phyloP scores from a whole-genome alignment of 2,888 invertebrate genomes.

The Oxystoma pomonae region DNA sequence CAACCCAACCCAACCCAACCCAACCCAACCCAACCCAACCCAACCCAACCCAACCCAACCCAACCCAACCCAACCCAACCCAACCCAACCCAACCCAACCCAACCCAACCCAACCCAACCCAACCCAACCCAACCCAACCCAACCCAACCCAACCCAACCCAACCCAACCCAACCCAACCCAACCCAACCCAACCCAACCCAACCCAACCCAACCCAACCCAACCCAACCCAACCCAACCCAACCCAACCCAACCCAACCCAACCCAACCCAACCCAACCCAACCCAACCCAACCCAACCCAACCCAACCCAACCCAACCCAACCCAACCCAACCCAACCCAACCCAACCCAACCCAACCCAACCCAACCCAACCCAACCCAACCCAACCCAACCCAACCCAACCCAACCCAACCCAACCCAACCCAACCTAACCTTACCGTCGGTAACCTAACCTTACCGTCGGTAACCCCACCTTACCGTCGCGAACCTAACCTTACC shows the following conservation, averaged over 20 bases:
- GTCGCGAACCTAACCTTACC: conserved; percentile 9
- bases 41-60: conserved; percentile 1
- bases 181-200: conserved; percentile 18
- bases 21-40: conserved; percentile 9
- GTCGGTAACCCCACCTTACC: conserved; percentile 9
- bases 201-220: conserved; percentile 20
- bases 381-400: conserved; percentile 9
- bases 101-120: conserved; percentile 19
- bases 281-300: conserved; percentile 19
- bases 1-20: conserved; percentile 21
- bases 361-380: conserved; percentile 10
- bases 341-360: conserved; percentile 8
- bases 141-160: conserved; percentile 18
- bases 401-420: conserved; percentile 11
- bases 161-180: conserved; percentile 18
- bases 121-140: conserved; percentile 19
- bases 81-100: conserved; percentile 15
- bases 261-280: conserved; percentile 19
- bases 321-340: conserved; percentile 12
- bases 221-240: conserved; percentile 20
- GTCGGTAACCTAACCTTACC: conserved; percentile 8
- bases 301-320: conserved; percentile 13
- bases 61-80: conserved; percentile 21
- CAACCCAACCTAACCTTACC: conserved; percentile 13
- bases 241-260: conserved; percentile 20